Conservation (phyloP, 2,797 vertebrate species). For the Amblyopsis hoosieri region DNA sequence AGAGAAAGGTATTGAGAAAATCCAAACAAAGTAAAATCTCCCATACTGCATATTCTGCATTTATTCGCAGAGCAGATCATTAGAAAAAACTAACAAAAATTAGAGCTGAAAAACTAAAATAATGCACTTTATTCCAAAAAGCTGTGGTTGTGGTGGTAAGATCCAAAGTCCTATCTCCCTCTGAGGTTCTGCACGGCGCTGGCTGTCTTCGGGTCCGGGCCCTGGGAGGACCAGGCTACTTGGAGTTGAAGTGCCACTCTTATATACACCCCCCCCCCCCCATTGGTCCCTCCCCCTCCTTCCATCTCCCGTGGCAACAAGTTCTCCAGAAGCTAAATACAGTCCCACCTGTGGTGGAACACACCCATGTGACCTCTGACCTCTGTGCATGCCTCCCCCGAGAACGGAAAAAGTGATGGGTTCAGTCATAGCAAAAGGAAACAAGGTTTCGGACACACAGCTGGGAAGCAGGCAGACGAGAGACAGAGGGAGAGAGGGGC, state of each 20-base stretch:
- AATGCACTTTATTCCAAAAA: slow-evolving; percentile 1
- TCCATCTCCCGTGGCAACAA: slow-evolving; percentile 67
- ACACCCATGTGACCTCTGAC: slow-evolving; percentile 53
- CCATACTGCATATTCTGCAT: slow-evolving; percentile 22
- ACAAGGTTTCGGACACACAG: slow-evolving; percentile 28
- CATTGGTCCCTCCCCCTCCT: slow-evolving; percentile 42
- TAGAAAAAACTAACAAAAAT: neutral
- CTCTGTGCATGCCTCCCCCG: slow-evolving; percentile 30
- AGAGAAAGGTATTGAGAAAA: slow-evolving; percentile 9
- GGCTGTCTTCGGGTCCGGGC: slow-evolving; percentile 29
- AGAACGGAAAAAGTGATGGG: slow-evolving; percentile 59
- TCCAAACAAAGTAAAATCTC: neutral
- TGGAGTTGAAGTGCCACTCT: slow-evolving; percentile 69
- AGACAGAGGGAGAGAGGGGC: slow-evolving; percentile 7
- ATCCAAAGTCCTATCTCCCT: slow-evolving; percentile 7
- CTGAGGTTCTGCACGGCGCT: too few species aligned
- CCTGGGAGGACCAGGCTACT: slow-evolving; percentile 74
- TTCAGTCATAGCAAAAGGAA: slow-evolving; percentile 26
- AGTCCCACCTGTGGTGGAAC: slow-evolving; percentile 60
- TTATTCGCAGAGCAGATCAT: neutral
- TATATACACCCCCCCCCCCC: slow-evolving; percentile 59
- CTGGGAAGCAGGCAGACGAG: slow-evolving; percentile 18
- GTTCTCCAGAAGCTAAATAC: slow-evolving; percentile 72
- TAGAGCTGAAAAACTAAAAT: slow-evolving; percentile 39
- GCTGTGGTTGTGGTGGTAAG: neutral